Conservation (phyloP, 2,888 invertebrate species). For the Cataglyphis altisquamis region DNA sequence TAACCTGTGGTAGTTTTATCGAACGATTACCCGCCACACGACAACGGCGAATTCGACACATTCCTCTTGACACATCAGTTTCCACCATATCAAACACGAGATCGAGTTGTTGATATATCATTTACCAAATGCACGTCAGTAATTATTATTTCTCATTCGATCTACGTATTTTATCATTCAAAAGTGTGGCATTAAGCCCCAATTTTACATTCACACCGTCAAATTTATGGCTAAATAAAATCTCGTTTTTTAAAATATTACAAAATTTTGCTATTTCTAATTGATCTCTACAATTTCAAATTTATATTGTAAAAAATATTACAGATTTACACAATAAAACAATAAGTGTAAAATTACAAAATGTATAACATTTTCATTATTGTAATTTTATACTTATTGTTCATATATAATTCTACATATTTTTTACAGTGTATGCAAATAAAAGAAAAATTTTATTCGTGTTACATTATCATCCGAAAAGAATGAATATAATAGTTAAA, state of each 20-base stretch:
- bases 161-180: neutral
- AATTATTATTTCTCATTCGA: neutral
- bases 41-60: conserved; percentile 7
- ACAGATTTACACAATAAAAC: neutral
- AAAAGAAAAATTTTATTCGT: neutral
- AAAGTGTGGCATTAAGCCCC: conserved; percentile 10
- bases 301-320: neutral
- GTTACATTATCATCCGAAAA: neutral
- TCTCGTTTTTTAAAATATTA: neutral
- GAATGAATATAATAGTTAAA: neutral
- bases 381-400: neutral
- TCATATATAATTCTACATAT: neutral
- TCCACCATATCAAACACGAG: conserved; percentile 16
- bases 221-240: neutral
- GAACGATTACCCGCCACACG: neutral
- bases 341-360: neutral
- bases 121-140: conserved; percentile 26
- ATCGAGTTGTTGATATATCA: conserved; percentile 24
- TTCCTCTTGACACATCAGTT: conserved; percentile 30
- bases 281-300: neutral
- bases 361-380: neutral
- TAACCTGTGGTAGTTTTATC: conserved; percentile 36
- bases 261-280: neutral
- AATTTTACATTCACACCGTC: neutral
- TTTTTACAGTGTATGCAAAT: neutral